Base-by-base conservation (phyloP, 2,888 invertebrate species). In the Philonicus albiceps region DNA sequence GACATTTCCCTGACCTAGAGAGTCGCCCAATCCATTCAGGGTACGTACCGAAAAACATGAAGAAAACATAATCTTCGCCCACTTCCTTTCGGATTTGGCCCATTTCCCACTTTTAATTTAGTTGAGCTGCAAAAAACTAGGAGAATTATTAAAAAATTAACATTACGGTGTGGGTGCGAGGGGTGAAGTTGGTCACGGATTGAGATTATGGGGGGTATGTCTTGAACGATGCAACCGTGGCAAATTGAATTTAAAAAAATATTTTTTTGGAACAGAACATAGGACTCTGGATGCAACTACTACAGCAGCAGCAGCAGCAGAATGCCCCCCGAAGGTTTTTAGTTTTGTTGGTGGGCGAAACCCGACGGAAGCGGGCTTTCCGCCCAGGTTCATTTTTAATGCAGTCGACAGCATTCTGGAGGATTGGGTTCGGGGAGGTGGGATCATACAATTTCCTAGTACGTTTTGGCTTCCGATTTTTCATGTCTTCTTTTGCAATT, bases 71-170 rank as follows among this genome's bases (percentile, higher is more conserved):
- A 64, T 64, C 64, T 64, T 64, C 27, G 64, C 49, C 49, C 49
- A 22, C 78, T 37, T 78, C 49, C 78, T 78, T 49, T 22, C 27
- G 30, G 49, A 78, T 43, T 78, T 78, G 78, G 78, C 49, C 43
- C 78, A 43, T 27, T 78, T 55, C 64, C 81, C 34, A 34, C 55
- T 81, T 81, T 81, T 81, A 81, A 81, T 81, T 81, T 81, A 55
- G 55, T 81, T 81, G 49, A 81, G 81, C 64, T 53, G 37, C 31
- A 81, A 81, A 34, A 49, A 64, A 34, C 81, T n/a, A 16, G 37
- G 81, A 64, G 55, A 30, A 81, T 81, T 81, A 81, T 55, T 55
- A 81, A 81, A 81, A 81, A 81, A 81, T 81, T 53, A 81, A 81
- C 55, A 64, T 31, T 31, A n/a, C 74, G 19, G n/a, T 34, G 37